A percentile compares a stretch with the other conserved stretches of the same genome.
Evolutionary conservation across 2,797 vertebrate genomes (phyloP).

Genomic region (Fistularia commersonii): DNA sequence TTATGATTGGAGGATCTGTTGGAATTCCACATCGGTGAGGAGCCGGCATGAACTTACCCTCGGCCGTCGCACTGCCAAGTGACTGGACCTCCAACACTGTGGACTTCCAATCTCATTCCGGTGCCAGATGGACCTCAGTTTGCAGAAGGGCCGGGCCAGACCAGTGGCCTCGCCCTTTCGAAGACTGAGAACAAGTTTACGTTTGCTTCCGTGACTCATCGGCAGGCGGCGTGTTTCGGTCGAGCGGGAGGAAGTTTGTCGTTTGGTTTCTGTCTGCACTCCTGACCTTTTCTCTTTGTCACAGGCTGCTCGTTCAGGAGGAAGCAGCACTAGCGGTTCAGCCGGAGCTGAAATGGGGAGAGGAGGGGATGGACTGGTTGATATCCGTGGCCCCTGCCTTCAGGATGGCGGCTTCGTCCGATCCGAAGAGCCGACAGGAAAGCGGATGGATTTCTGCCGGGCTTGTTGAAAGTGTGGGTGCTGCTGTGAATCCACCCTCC

Average conservation of each 20-base stretch:
- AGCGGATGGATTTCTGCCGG: conserved; percentile 28
- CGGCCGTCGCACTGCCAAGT: conserved; percentile 67
- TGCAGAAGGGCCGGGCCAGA: conserved; percentile 75
- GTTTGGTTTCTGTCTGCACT: conserved; percentile 9
- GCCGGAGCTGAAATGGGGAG: conserved; percentile 49
- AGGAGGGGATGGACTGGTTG: conserved; percentile 66
- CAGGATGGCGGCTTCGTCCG: conserved; percentile 17
- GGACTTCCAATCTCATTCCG: conserved; percentile 72
- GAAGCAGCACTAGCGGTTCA: conserved; percentile 78
- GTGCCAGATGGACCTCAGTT: conserved; percentile 73
- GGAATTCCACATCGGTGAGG: too few relatives aligned
- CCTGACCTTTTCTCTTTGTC: not conserved
- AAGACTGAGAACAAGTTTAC: conserved; percentile 67
- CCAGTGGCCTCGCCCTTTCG: conserved; percentile 71
- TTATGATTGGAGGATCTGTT: too few relatives aligned
- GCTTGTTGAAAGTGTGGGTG: conserved; percentile 23
- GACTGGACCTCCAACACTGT: conserved; percentile 64
- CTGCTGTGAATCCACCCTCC: conserved; percentile 69
- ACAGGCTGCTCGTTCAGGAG: conserved; percentile 81
- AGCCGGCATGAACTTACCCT: too few relatives aligned
- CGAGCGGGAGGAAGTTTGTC: not conserved
- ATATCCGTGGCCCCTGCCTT: conserved; percentile 51
- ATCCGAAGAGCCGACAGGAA: conserved; percentile 19
- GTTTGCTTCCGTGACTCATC: too few relatives aligned
- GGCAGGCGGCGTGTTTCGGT: not conserved